phyloP scores from a whole-genome alignment of 2,888 invertebrate species.

The Germaria angustata region DNA sequence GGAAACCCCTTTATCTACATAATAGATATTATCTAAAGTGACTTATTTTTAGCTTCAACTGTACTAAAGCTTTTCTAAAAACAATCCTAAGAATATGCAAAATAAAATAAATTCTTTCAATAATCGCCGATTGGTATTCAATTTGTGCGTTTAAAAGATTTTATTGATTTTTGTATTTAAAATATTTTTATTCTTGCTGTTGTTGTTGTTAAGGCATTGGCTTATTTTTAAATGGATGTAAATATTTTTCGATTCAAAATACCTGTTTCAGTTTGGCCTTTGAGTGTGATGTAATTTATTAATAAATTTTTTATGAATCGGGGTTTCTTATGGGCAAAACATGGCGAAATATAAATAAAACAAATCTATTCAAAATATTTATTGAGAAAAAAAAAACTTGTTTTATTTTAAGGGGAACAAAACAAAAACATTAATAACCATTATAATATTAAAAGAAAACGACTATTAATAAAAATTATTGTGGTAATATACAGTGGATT shows the following conservation, averaged over 20 bases:
- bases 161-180: neutral
- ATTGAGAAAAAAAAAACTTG: neutral
- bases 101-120: neutral
- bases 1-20: no score
- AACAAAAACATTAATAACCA: no score
- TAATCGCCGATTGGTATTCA: neutral
- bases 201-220: neutral
- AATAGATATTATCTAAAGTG: no score
- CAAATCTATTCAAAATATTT: neutral
- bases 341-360: neutral
- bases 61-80: neutral
- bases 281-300: neutral
- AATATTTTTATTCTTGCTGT: neutral
- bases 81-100: constrained; percentile 34
- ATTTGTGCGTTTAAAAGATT: neutral
- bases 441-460: no score
- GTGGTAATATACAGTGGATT: no score
- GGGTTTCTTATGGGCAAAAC: neutral
- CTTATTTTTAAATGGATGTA: no score
- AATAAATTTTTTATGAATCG: neutral
- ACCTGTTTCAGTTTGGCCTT: neutral
- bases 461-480: no score
- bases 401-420: neutral
- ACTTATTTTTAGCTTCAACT: neutral
- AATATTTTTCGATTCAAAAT: neutral